Base-by-base conservation (phyloP, 2,888 invertebrate species). In the Drosophila limbata region DNA sequence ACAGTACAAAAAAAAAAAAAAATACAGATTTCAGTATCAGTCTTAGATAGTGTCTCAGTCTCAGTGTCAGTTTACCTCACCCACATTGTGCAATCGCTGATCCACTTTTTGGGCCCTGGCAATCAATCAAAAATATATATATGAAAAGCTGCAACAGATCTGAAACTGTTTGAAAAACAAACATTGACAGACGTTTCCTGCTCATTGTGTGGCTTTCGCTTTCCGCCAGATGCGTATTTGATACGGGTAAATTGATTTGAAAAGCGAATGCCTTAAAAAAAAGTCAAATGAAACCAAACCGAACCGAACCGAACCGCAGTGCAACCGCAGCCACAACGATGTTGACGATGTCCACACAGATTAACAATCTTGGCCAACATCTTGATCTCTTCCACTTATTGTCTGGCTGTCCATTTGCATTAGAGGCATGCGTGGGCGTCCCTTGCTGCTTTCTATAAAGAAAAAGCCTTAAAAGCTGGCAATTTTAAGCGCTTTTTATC, bases 111-210 rank as follows among this genome's bases (percentile, higher is more conserved):
- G 64, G 69, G 73, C 69, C 71, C 73, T 73, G 73, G 81, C 83
- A 83, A 84, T 84, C 83, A 84, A 84, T 84, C 83, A 77, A 77
- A 68, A 44, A 42, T 13, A 11, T 42, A 25, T 37, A 35, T 33
- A 55, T 47, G 47, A 59, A 33, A n/a, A 63, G 33, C 44, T 50
- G 33, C 56, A 66, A 57, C 56, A 42, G 62, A 69, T 15, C 21
- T 11, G 51, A 13, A 40, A 53, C 50, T 61, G 66, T 10, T 10
- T 68, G 31, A 44, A 66, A 21, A 21, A 21, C 21, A 21, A 64
- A 71, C 68, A 82, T 81, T 86, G 84, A 86, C 81, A 79, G 82
- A 84, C 84, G 61, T 85, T 85, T 85, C 86, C 84, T 85, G 84
- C 66, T 69, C 62, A 77, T 77, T 77, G 67, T 64, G 56, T 21